phyloP scores from a whole-genome alignment of 2,888 invertebrate species.

The Epistrophe eligans region DNA sequence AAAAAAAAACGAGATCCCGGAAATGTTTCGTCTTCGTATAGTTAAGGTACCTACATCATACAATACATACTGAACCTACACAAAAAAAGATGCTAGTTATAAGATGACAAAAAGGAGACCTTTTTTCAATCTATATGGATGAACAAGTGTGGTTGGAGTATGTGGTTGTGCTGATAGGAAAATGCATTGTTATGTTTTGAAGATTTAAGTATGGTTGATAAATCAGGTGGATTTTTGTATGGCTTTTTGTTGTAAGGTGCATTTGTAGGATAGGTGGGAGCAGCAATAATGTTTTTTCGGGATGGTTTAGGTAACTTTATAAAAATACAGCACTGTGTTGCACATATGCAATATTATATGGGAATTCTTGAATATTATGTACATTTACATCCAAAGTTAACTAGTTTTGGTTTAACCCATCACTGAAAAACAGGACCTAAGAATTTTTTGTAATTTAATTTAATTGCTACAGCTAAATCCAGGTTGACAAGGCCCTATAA shows the following conservation, averaged over 20 bases:
- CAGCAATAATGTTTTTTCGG: neutral
- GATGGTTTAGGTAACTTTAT: neutral
- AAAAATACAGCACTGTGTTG: neutral
- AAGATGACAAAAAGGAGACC: constrained; percentile 65
- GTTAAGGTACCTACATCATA: neutral
- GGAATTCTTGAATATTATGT: too few species aligned
- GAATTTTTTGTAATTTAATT: neutral
- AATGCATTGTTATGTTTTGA: constrained; percentile 45
- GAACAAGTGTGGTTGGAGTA: constrained; percentile 1
- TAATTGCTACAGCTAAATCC: neutral
- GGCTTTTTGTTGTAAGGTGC: neutral
- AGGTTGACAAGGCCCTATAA: too few species aligned
- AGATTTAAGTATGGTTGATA: constrained; percentile 44
- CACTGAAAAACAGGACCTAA: too few species aligned
- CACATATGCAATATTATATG: too few species aligned
- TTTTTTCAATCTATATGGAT: constrained; percentile 14
- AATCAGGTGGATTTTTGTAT: constrained; percentile 46
- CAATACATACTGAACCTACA: too few species aligned
- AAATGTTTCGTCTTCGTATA: constrained; percentile 45
- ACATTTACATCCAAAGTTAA: too few species aligned
- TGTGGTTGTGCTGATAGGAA: constrained; percentile 41
- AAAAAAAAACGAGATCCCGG: constrained; percentile 69
- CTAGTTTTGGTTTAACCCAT: too few species aligned
- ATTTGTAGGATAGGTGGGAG: neutral
- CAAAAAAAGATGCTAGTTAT: constrained; percentile 45